Base-by-base conservation (phyloP, 64 coral and sea anemone species). In the Porites australiensis region DNA sequence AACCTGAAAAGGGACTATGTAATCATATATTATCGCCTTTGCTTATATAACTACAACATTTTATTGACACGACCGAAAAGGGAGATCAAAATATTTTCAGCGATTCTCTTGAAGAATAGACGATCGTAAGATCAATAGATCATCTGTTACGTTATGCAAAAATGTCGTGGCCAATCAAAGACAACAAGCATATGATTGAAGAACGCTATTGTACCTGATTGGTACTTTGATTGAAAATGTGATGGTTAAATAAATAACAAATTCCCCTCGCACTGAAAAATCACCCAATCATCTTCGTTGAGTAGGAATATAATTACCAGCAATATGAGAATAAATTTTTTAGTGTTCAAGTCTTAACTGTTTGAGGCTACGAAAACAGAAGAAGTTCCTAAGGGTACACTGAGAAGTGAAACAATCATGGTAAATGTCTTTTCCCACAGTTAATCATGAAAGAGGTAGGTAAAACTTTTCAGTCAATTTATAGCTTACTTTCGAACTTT, bases 271-370 rank as follows among this genome's bases (percentile, higher is more conserved):
- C 81, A 67, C 51, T 65, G 13, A 68, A 7, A 68, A 68, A 47
- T 47, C 63, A 84, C 46, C 81, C 81, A 84, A 84, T 84, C 63
- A 84, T 10, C 48, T 68, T 84, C 81, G 18, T 69, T 20, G 46
- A 51, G 64, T 3, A 6, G 46, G 44, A 68, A 84, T 61, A 84
- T 68, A 84, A 68, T 37, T 37, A 37, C 46, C 61, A 45, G 51
- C 61, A 64, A 84, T 84, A 61, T 46, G 45, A 68, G 63, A 84
- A 84, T 84, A 68, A 68, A 84, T 69, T 84, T 68, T 69, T 46
- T 63, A 84, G 67, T 84, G 46, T 47, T 80, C 69, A 46, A 50
- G 68, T 8, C 81, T 67, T n/a, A 51, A 44, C 50, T 50, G 47
- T 50, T 20, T 47, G 16, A 37, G 9, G 81, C 13, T 68, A n/a